phyloP scores from a whole-genome alignment of 2,797 vertebrate genomes.

The Channallabes apus region DNA sequence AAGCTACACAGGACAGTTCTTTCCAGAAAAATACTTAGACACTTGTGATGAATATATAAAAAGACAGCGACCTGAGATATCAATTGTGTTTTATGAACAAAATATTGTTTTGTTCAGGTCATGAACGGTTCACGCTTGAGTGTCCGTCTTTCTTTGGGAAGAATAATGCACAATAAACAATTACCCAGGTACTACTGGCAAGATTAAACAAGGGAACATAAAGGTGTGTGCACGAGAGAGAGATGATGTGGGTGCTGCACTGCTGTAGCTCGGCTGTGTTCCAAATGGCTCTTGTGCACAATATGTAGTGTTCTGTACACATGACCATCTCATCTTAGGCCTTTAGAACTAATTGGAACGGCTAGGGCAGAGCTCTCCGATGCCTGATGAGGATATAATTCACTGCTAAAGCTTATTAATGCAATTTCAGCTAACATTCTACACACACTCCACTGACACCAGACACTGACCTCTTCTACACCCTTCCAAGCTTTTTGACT shows the following conservation, averaged over 20 bases:
- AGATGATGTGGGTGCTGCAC: neutral
- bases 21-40: neutral
- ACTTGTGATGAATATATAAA: neutral
- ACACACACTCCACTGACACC: no score
- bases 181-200: no score
- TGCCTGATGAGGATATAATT: neutral
- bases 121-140: neutral
- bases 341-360: no score
- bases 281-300: neutral
- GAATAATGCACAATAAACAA: no score
- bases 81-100: neutral
- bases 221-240: neutral
- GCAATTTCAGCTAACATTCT: no score
- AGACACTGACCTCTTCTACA: no score
- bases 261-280: neutral
- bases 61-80: neutral
- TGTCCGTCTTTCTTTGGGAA: no score
- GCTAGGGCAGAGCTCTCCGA: neutral
- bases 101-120: neutral
- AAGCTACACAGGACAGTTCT: neutral
- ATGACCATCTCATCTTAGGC: neutral
- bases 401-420: neutral
- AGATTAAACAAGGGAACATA: neutral
- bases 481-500: no score
- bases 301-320: neutral